phyloP scores from a whole-genome alignment of 2,113 vertebrate genomes.

The Mungos mungo region DNA sequence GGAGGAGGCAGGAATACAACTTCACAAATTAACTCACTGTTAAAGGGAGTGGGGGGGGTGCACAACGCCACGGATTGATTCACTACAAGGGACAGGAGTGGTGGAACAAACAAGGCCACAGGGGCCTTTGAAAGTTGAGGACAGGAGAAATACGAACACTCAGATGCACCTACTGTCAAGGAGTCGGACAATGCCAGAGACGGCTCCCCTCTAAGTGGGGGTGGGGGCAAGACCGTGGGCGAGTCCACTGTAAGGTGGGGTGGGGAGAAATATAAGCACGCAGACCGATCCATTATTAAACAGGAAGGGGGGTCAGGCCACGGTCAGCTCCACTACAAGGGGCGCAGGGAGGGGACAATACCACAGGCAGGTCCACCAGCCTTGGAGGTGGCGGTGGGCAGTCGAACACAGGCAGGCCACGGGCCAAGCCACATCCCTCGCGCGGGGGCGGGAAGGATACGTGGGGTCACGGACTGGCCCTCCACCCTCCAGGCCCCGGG shows the following conservation, averaged over 20 bases:
- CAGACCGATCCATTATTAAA: conserved; percentile 63
- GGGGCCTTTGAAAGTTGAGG: conserved; percentile 52
- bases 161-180: conserved; percentile 48
- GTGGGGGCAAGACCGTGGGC: conserved; percentile 31
- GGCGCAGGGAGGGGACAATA: conserved; percentile 25
- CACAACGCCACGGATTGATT: background rate
- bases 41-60: background rate
- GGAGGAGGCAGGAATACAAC: conserved; percentile 20
- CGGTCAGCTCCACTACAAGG: conserved; percentile 48
- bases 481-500: conserved; percentile 40
- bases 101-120: conserved; percentile 59
- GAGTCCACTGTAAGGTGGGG: conserved; percentile 54
- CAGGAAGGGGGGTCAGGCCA: conserved; percentile 53
- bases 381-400: background rate
- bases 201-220: background rate
- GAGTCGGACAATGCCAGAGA: conserved; percentile 14
- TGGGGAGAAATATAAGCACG: conserved; percentile 48
- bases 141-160: conserved; percentile 29
- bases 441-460: conserved; percentile 70
- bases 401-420: conserved; percentile 44
- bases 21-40: conserved; percentile 22
- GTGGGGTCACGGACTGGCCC: conserved; percentile 54
- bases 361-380: conserved; percentile 8
- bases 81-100: conserved; percentile 16
- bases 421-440: conserved; percentile 57